These are phyloP conservation scores for Molanna angustata DNA, from an alignment of 2,888 invertebrate genomes.

Conservation along the genomic window DNA sequence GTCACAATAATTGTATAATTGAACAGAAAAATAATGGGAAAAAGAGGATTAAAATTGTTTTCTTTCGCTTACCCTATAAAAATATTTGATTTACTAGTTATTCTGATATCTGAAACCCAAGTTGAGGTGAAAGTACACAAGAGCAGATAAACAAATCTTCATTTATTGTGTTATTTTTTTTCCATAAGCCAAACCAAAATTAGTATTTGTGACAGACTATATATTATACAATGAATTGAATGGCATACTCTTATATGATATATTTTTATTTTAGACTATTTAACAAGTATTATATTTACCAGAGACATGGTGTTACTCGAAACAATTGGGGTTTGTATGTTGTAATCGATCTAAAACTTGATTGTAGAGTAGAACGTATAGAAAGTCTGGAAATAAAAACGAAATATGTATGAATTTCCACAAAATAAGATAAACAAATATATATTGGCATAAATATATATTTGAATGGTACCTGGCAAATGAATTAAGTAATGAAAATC, in stretches of 20 bases:
- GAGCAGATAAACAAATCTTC: too few relatives aligned
- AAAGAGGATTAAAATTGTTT: too few relatives aligned
- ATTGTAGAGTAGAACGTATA: constrained; percentile 19
- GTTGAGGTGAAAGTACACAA: too few relatives aligned
- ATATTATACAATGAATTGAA: too few relatives aligned
- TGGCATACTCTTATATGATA: neutral
- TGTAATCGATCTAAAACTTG: constrained; percentile 37
- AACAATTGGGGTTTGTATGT: constrained; percentile 40
- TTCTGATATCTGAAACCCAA: too few relatives aligned
- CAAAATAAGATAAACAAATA: neutral
- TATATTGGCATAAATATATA: neutral
- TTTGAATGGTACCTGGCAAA: neutral
- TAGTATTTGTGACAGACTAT: too few relatives aligned
- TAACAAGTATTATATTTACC: constrained; percentile 36
- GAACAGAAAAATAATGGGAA: too few relatives aligned
- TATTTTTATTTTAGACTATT: neutral
- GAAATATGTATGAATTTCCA: neutral
- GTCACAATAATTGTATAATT: too few relatives aligned
- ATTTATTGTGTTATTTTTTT: too few relatives aligned
- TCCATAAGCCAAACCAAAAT: too few relatives aligned
- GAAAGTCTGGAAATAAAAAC: constrained; percentile 24
- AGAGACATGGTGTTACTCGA: constrained; percentile 40
- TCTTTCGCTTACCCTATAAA: too few relatives aligned
- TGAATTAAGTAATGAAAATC: neutral
- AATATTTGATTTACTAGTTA: too few relatives aligned